Conservation (phyloP, 2,797 vertebrate genomes). For the Pseudochirops corinnae region DNA sequence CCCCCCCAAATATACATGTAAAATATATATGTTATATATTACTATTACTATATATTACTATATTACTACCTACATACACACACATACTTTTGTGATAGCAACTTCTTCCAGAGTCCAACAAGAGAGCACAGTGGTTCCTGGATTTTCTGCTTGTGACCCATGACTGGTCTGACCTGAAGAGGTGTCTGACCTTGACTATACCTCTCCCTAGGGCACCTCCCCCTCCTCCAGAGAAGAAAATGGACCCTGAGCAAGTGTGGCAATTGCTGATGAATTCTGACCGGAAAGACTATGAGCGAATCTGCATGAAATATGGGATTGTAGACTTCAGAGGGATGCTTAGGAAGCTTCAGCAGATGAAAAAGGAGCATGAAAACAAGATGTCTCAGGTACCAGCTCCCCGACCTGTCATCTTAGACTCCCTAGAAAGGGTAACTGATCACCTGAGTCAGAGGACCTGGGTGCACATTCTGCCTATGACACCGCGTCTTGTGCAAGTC, state of each 20-base stretch:
- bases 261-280: constrained; percentile 90
- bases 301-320: constrained; percentile 91
- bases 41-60: too few relatives aligned
- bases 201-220: constrained; percentile 68
- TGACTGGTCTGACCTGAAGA: background rate
- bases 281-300: constrained; percentile 91
- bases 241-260: constrained; percentile 88
- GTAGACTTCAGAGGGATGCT: constrained; percentile 92
- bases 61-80: background rate
- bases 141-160: background rate
- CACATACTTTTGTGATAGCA: background rate
- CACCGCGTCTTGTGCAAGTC: background rate
- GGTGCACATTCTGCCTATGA: background rate
- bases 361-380: constrained; percentile 85
- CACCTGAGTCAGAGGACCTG: fast-evolving
- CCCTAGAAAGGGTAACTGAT: background rate
- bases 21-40: too few relatives aligned
- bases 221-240: constrained; percentile 72
- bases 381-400: constrained; percentile 86
- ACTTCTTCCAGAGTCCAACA: background rate
- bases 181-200: background rate
- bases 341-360: constrained; percentile 89
- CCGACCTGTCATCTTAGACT: fast-evolving
- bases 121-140: background rate
- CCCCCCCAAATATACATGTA: background rate